Conservation (phyloP, 2,888 invertebrate genomes). For the Seira musarum region DNA sequence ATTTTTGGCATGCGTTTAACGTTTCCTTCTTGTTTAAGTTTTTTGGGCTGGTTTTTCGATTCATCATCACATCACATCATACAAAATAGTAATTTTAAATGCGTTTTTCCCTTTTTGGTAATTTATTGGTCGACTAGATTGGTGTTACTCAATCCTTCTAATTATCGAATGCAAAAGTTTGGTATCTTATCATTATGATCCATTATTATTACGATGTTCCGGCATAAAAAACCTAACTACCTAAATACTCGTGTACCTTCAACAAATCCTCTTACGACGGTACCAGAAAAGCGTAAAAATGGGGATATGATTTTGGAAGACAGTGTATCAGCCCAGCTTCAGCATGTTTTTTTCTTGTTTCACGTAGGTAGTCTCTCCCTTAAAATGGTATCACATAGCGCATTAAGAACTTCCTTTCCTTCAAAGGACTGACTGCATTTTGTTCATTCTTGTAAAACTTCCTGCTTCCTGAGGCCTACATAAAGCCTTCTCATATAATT, state of each 20-base stretch:
- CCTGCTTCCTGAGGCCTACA: slow-evolving; percentile 61
- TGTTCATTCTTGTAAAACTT: slow-evolving; percentile 33
- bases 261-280: too few relatives aligned
- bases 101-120: background rate
- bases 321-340: background rate
- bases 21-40: slow-evolving; percentile 9
- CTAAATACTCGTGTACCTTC: background rate
- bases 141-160: slow-evolving; percentile 14
- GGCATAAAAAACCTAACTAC: slow-evolving; percentile 17
- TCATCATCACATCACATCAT: slow-evolving; percentile 9
- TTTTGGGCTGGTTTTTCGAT: background rate
- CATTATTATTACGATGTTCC: slow-evolving; percentile 42
- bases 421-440: slow-evolving; percentile 23
- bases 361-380: slow-evolving; percentile 13
- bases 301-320: slow-evolving; percentile 2
- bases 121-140: slow-evolving; percentile 31
- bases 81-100: background rate
- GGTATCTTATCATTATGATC: background rate
- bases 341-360: background rate
- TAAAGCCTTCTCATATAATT: slow-evolving; percentile 21
- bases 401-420: slow-evolving; percentile 33
- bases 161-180: background rate
- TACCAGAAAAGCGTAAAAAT: slow-evolving; percentile 6
- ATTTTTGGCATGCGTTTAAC: slow-evolving; percentile 12
- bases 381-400: slow-evolving; percentile 5